A percentile compares a stretch with the other conserved stretches of the same genome.
Evolutionary conservation across 2,888 invertebrate species (phyloP).

Genomic region (Brenthis ino): DNA sequence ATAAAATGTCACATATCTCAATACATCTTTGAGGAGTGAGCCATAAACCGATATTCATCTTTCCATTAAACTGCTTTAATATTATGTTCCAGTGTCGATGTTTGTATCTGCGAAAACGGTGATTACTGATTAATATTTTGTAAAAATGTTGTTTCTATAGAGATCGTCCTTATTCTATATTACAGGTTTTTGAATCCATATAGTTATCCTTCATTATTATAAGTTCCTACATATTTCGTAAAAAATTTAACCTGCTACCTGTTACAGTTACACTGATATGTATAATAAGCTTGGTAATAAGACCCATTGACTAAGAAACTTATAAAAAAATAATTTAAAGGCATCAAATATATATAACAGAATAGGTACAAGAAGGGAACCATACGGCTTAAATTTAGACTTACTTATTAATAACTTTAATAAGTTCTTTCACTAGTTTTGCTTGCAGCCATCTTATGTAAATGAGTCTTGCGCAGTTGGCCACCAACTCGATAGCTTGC

Average conservation of each 20-base stretch:
- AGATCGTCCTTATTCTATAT: too few species aligned
- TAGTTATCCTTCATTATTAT: too few species aligned
- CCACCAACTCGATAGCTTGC: constrained; percentile 57
- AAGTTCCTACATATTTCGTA: too few species aligned
- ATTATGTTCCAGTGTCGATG: constrained; percentile 71
- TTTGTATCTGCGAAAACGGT: constrained; percentile 53
- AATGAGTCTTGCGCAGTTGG: constrained; percentile 60
- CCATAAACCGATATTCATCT: constrained; percentile 58
- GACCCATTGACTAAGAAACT: neutral
- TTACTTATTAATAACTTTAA: constrained; percentile 58
- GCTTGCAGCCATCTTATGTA: constrained; percentile 66
- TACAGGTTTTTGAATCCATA: too few species aligned
- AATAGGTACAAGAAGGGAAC: neutral
- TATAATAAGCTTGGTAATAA: too few species aligned
- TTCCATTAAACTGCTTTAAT: constrained; percentile 58
- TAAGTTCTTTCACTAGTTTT: constrained; percentile 58
- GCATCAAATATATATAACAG: neutral
- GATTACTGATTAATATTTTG: neutral
- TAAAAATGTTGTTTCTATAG: too few species aligned
- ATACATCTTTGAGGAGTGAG: constrained; percentile 56
- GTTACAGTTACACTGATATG: too few species aligned
- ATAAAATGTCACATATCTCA: constrained; percentile 67
- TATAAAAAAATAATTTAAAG: neutral
- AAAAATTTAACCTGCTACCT: too few species aligned
- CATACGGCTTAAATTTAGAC: constrained; percentile 13